Conservation (phyloP, 2,888 invertebrate species). For the Tyria jacobaeae region DNA sequence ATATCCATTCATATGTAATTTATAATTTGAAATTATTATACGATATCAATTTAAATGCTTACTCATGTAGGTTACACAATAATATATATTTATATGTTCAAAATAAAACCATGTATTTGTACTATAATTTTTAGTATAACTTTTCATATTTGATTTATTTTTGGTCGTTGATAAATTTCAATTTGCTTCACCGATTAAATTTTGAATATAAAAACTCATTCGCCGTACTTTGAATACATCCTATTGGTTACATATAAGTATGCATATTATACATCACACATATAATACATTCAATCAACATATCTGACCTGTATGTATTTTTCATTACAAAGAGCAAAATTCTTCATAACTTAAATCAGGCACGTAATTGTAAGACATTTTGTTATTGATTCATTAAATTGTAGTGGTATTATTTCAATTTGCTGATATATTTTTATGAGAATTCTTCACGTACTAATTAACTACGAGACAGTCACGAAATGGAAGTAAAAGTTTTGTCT, state of each 20-base stretch:
- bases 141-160: conserved; percentile 37
- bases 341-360: no score
- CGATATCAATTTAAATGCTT: background rate
- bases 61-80: background rate
- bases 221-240: conserved; percentile 12
- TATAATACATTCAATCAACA: no score
- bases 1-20: background rate
- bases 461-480: no score
- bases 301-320: no score
- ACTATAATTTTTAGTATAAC: conserved; percentile 11
- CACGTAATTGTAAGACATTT: no score
- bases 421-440: no score
- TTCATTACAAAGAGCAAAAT: no score
- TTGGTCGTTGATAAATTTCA: conserved; percentile 29
- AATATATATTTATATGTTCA: background rate
- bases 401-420: no score
- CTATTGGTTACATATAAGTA: background rate
- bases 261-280: no score
- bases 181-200: conserved; percentile 30
- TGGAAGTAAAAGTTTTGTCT: no score
- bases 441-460: no score
- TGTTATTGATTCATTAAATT: no score
- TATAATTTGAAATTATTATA: background rate
- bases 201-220: conserved; percentile 32
- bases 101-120: background rate